Base-by-base conservation (phyloP, 2,797 vertebrate species). In the Lithobates sylvaticus region DNA sequence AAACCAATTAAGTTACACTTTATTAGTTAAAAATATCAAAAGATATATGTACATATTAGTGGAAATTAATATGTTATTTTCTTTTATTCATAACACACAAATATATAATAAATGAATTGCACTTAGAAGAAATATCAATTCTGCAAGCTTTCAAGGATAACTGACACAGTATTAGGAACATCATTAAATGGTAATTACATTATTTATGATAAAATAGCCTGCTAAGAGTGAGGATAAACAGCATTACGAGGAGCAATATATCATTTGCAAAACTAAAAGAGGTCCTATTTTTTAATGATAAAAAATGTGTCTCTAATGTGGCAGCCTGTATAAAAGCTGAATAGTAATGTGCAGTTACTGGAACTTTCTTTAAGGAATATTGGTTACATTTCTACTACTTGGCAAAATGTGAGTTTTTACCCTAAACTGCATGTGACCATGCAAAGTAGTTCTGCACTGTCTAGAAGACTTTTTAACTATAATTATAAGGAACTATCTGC, bases 121-220 rank as follows among this genome's bases (percentile, higher is more conserved):
- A 67, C 13, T 42, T 65, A 47, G 70, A 21, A 74, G 70, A 82
- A 82, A 39, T 70, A 81, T 72, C 36, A 81, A 80, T 81, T 81
- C 70, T 54, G 50, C 68, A 71, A 29, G 47, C 78, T 71, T 44
- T 81, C 78, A 81, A 81, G 47, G 68, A 70, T 54, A 81, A 71
- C 78, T 74, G 80, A 74, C 80, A 82, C 50, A 44, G 26, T 74
- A 74, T 67, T 83, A 75, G 71, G 54, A 75, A 75, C 81, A 75
- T 75, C 58, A 75, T 67, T 74, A 74, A 83, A 50, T 81, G 78
- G 29, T 82, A 72, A 82, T 82, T 82, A 82, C 21, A 73, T 64
- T 73, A 82, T 72, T 73, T 75, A 83, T 75, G 58, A 83, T 83
- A 83, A 83, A 75, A 83, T 83, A 27, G 36, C 81, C 39, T 32